phyloP scores from a whole-genome alignment of 30 jellyfish, hydroid and myxozoan genomes.

The Pseudorhiza aurosa region DNA sequence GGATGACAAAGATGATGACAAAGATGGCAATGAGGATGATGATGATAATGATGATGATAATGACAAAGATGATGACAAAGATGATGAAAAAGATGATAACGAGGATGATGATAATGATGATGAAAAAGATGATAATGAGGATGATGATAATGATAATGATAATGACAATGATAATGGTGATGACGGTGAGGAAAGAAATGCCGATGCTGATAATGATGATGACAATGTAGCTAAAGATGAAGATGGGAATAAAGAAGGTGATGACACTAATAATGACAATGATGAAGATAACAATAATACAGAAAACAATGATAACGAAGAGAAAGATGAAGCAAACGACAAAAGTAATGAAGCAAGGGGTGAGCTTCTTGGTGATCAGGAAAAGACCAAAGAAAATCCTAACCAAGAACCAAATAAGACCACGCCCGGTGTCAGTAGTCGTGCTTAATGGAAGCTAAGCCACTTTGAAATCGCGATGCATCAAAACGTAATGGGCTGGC shows the following conservation, averaged over 20 bases:
- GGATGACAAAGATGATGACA: background rate
- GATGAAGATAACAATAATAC: background rate
- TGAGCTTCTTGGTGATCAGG: too few relatives aligned
- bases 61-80: background rate
- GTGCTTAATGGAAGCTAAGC: too few relatives aligned
- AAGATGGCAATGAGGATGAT: background rate
- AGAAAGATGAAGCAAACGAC: background rate
- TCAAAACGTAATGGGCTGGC: too few relatives aligned
- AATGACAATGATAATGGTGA: background rate
- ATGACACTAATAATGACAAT: background rate
- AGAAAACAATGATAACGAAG: background rate
- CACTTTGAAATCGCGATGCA: too few relatives aligned
- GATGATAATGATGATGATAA: background rate
- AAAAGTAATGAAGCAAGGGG: background rate
- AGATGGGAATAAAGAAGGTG: background rate
- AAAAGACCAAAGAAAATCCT: too few relatives aligned
- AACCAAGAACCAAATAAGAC: too few relatives aligned
- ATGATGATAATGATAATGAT: background rate
- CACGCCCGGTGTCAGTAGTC: too few relatives aligned
- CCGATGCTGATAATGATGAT: background rate
- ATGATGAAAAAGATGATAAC: conserved; percentile 2
- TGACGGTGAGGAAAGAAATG: background rate
- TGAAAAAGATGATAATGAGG: background rate
- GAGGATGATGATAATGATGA: background rate
- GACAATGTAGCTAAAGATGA: background rate